A percentile compares a stretch with the other conserved stretches of the same genome.
Conservation (phyloP, 2,888 invertebrate genomes). For the Tribolium freemani region DNA sequence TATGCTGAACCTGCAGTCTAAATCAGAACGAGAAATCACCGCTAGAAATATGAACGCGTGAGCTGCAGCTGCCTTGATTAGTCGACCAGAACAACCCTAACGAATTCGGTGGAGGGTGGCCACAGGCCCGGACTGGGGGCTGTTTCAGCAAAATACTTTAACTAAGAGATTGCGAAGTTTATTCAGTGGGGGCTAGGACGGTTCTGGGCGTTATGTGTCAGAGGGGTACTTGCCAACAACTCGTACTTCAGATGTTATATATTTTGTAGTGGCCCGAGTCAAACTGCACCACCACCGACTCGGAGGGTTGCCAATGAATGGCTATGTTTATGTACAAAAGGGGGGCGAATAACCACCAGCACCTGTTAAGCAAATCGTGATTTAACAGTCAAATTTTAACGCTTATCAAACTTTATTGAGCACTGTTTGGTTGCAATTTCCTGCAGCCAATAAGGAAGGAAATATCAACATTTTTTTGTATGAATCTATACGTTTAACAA, state of each 20-base stretch:
- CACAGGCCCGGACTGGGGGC: slow-evolving; percentile 49
- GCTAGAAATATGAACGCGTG: slow-evolving; percentile 50
- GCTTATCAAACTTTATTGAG: slow-evolving; percentile 58
- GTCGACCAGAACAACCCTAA: slow-evolving; percentile 67
- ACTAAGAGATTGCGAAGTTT: too few relatives aligned
- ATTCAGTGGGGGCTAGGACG: slow-evolving; percentile 26
- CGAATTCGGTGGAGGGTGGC: slow-evolving; percentile 52
- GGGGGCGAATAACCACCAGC: slow-evolving; percentile 59
- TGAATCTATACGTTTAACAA: too few relatives aligned
- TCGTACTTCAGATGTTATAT: slow-evolving; percentile 62
- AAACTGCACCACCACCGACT: slow-evolving; percentile 57
- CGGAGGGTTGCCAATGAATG: slow-evolving; percentile 54
- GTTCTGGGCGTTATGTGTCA: slow-evolving; percentile 52
- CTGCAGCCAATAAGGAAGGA: too few relatives aligned
- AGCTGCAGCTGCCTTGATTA: slow-evolving; percentile 67
- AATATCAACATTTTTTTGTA: too few relatives aligned
- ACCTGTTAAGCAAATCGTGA: slow-evolving; percentile 63
- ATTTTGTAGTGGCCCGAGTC: slow-evolving; percentile 63
- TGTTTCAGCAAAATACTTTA: too few relatives aligned
- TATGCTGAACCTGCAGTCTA: slow-evolving; percentile 61
- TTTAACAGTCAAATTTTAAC: slow-evolving; percentile 62
- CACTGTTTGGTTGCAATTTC: slow-evolving; percentile 49
- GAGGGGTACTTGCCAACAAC: slow-evolving; percentile 52
- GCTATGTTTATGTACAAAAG: slow-evolving; percentile 58
- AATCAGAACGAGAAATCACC: slow-evolving; percentile 61